Percentiles rank a stretch among this genome's conserved stretches.
Conservation (phyloP, 2,113 vertebrate genomes). For the Petroica traversi region DNA sequence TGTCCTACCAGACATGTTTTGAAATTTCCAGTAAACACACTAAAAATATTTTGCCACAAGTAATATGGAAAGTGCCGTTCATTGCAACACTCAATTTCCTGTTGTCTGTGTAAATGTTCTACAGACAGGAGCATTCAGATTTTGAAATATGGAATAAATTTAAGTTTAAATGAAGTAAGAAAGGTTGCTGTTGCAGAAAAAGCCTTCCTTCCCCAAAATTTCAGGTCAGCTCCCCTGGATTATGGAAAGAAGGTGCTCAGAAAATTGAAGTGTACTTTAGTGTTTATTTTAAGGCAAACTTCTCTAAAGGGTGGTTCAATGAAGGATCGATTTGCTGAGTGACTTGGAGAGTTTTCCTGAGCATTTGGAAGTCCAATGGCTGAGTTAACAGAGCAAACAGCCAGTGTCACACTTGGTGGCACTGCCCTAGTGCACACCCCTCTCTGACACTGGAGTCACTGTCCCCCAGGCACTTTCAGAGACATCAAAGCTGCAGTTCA, state of each 20-base stretch:
- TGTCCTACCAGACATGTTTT: slow-evolving; percentile 10
- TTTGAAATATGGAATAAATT: neutral
- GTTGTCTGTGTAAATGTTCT: neutral
- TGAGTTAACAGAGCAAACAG: neutral
- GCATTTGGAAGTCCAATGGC: neutral
- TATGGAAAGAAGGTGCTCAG: neutral
- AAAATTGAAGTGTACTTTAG: neutral
- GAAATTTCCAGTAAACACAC: neutral
- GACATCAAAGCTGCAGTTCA: neutral
- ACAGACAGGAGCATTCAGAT: neutral
- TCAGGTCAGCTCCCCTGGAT: neutral
- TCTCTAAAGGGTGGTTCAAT: neutral
- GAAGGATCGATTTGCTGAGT: neutral
- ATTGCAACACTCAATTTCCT: neutral
- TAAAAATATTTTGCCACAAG: neutral
- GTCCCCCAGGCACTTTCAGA: neutral
- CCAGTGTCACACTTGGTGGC: neutral
- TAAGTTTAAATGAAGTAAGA: neutral
- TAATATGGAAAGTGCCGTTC: neutral
- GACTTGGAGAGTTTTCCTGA: neutral
- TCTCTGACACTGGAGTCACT: neutral
- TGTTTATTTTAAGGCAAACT: neutral
- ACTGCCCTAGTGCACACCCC: neutral
- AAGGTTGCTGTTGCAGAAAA: neutral
- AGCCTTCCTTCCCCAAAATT: neutral